Evolutionary conservation across 2,888 invertebrate genomes (phyloP), one percentile per base, ranked within the genome.

Genomic region (Erebia ligea): DNA sequence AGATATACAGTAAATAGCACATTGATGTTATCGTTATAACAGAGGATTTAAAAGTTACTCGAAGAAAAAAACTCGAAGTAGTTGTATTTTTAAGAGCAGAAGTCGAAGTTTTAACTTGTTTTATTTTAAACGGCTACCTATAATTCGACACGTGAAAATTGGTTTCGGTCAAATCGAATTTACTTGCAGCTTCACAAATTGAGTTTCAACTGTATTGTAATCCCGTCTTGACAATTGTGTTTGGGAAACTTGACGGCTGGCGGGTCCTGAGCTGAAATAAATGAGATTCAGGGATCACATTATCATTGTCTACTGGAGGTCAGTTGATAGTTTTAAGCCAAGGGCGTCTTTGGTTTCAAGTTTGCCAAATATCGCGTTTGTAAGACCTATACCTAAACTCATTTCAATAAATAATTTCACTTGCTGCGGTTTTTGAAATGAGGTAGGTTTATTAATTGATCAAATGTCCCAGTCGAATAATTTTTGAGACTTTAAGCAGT

Each of bases 141-240:
- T 6, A 34, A 34, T n/a, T n/a, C 57, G 19, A 45, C 57, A n/a
- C 15, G 57, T 57, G 66, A 58, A 58, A 57, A 67, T 67, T 67
- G 66, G 58, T 25, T 67, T 58, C 25, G 66, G 57, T 67, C 57
- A 25, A 67, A 67, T 67, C 21, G 50, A 54, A 56, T 65, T 34
- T 56, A 66, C 48, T 62, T 62, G 45, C 19, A 17, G 62, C 45
- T 45, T 50, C 45, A 25, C 62, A 62, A 62, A 62, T 62, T 62
- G 48, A 62, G 48, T 62, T 48, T 62, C 62, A 50, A 21, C 40
- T 54, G 66, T 66, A 66, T 42, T 40, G 66, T 58, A 67, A 67
- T 67, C 57, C 48, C 25, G 48, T 58, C 57, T 66, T 45, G 42
- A 42, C 42, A 56, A 67, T 57, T 58, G 9, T 58, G 25, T 45